Conservation (phyloP, 2,113 vertebrate genomes). For the Falcunculus frontatus region DNA sequence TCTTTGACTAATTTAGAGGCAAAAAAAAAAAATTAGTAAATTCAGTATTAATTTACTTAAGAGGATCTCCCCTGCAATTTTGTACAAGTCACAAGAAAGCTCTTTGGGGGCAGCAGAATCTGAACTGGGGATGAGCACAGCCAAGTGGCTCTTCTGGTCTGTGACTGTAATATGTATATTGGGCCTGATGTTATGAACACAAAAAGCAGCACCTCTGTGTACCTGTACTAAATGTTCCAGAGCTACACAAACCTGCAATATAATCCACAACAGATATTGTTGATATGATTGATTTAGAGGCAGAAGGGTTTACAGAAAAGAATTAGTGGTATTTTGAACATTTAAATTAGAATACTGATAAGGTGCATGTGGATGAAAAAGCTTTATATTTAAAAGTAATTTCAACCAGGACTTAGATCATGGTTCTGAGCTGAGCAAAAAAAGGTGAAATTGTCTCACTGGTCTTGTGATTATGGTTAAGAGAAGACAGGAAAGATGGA, state of each 20-base stretch:
- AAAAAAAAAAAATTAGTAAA: background rate
- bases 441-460: background rate
- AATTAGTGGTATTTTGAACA: background rate
- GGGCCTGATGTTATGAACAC: background rate
- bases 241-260: background rate
- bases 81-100: background rate
- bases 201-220: background rate
- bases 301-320: background rate
- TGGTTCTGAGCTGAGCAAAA: background rate
- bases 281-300: background rate
- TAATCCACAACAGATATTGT: background rate
- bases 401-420: background rate
- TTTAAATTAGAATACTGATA: background rate
- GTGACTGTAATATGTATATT: background rate
- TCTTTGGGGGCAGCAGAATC: background rate
- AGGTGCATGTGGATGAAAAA: background rate
- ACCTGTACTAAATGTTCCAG: background rate
- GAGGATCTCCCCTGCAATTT: background rate
- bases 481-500: background rate
- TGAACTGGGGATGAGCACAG: background rate
- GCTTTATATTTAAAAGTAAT: background rate
- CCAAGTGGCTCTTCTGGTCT: background rate
- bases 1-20: background rate
- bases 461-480: background rate
- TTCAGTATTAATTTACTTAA: background rate